A percentile compares a stretch with the other conserved stretches of the same genome.
phyloP scores from a whole-genome alignment of 92 coral and sea anemone species.

The Pocillopora meandrina region DNA sequence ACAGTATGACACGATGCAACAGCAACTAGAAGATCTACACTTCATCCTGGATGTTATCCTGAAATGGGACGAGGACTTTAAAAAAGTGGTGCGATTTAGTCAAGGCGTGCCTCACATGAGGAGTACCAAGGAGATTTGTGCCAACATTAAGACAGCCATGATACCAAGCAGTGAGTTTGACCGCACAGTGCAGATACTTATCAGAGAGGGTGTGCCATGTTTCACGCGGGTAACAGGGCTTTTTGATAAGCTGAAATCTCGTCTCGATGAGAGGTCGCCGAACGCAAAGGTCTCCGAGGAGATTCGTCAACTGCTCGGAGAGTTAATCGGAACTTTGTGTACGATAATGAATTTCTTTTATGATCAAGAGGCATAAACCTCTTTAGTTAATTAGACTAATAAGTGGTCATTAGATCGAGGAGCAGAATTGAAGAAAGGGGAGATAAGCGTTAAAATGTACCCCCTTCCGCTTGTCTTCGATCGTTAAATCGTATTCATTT shows the following conservation, averaged over 20 bases:
- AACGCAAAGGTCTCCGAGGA: constrained; percentile 89
- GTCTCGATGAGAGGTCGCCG: constrained; percentile 83
- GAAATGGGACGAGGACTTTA: constrained; percentile 91
- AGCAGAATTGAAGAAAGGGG: neutral
- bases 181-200: constrained; percentile 79
- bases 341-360: constrained; percentile 80
- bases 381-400: neutral
- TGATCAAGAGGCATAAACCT: constrained; percentile 61
- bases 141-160: constrained; percentile 83
- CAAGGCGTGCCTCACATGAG: constrained; percentile 98
- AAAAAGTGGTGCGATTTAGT: constrained; percentile 85
- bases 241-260: constrained; percentile 71
- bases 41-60: constrained; percentile 75
- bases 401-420: neutral
- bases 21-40: constrained; percentile 85
- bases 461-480: neutral
- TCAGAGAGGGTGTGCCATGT: constrained; percentile 76
- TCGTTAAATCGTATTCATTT: too few relatives aligned
- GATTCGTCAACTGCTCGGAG: constrained; percentile 86
- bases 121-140: constrained; percentile 75
- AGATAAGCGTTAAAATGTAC: neutral
- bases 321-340: constrained; percentile 83
- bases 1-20: constrained; percentile 79
- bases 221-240: constrained; percentile 62
- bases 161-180: constrained; percentile 87